Evolutionary conservation across 53 echinoderm and acorn worm species (phyloP), one percentile per base, ranked within the genome.

Genomic region (Glandiceps talaboti): DNA sequence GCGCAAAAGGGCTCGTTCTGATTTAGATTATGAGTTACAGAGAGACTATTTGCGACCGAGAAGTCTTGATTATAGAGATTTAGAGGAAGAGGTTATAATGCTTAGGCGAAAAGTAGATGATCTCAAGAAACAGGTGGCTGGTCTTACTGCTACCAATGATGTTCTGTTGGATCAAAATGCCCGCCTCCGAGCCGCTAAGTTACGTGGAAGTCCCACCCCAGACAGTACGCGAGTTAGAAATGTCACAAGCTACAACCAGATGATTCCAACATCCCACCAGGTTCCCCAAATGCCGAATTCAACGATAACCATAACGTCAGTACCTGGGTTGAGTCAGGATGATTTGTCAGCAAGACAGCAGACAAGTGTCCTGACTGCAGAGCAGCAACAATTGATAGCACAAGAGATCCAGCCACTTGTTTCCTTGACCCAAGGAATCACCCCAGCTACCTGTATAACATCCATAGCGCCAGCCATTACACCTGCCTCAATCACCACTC

Each of bases 161-260:
- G 93, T 97, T 32, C 88, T 97, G 77, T 86, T 97, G 20, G 97
- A 97, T 85, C 97, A 97, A 86, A 97, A 97, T 86, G 97, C 97
- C 30, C 89, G 97, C 80, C 76, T 93, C 80, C 86, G 97, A 77
- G 85, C 93, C 30, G 74, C 88, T 33, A 91, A 91, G 77, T 81
- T 74, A 26, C 90, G 93, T 33, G 87, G 81, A 27, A 33, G 85
- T 64, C 79, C 78, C 73, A 89, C 74, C 84, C 90, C 80, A 83
- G 86, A 31, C 84, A 84, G 33, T 90, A 90, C 80, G 86, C 89
- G 76, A 92, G 85, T 73, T 87, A 88, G 74, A 74, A 14, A 14
- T 78, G 79, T 78, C 31, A 12, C 79, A 78, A 32, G 79, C 79
- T 27, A 77, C 79, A 29, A 75, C 79, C 64, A 45, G 64, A 20